Conservation (phyloP, 2,888 invertebrate species). For the Apodemia duryi region DNA sequence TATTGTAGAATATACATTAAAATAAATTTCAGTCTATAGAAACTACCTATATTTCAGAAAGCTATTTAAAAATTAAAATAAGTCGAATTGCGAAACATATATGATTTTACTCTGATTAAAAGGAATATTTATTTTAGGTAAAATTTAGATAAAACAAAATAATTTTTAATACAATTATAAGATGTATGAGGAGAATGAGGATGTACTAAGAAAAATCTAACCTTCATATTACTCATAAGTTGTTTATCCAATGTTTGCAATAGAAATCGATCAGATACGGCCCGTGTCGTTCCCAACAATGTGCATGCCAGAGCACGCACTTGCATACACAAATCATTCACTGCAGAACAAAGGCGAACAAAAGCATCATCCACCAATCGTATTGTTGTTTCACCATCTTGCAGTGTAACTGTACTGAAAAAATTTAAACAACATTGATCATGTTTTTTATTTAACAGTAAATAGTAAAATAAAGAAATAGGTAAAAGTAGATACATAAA, state of each 20-base stretch:
- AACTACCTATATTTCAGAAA: too few species aligned
- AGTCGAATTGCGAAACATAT: too few species aligned
- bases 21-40: too few species aligned
- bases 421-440: background rate
- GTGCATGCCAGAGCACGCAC: slow-evolving; percentile 92
- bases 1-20: too few species aligned
- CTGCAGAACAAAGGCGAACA: slow-evolving; percentile 94
- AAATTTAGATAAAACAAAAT: too few species aligned
- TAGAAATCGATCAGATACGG: slow-evolving; percentile 92
- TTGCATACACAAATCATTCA: slow-evolving; percentile 94
- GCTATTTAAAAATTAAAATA: too few species aligned
- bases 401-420: slow-evolving; percentile 82
- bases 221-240: slow-evolving; percentile 96
- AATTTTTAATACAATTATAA: too few species aligned
- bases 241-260: slow-evolving; percentile 99
- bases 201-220: slow-evolving; percentile 44
- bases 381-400: slow-evolving; percentile 89
- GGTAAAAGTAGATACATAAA: too few species aligned
- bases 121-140: too few species aligned
- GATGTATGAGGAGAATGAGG: too few species aligned
- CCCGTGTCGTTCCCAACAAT: slow-evolving; percentile 90
- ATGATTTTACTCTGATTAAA: too few species aligned
- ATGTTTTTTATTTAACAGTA: background rate
- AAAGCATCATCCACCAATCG: slow-evolving; percentile 97
- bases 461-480: too few species aligned